Conservation (phyloP, 2,113 vertebrate genomes). For the Passer montanus region DNA sequence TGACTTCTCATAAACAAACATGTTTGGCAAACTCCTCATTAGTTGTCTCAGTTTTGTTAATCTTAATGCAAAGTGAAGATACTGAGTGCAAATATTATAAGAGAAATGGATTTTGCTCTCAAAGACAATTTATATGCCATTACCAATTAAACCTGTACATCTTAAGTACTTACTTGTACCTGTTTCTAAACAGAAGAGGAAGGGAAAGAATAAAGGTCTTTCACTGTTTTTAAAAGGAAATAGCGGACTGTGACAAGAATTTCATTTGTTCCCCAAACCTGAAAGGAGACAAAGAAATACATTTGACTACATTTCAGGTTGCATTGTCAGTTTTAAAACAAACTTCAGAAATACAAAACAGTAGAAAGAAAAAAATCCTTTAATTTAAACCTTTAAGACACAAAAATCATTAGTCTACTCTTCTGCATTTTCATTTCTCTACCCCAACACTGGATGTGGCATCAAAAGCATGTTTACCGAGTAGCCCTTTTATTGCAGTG, state of each 20-base stretch:
- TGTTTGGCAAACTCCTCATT: background rate
- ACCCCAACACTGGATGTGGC: background rate
- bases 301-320: background rate
- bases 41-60: background rate
- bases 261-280: conserved; percentile 69
- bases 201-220: background rate
- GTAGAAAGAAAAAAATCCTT: background rate
- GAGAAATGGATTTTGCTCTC: background rate
- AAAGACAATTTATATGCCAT: background rate
- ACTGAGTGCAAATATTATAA: background rate
- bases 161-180: background rate
- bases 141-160: background rate
- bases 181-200: background rate
- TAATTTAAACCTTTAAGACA: background rate
- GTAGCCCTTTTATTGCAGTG: background rate
- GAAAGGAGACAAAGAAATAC: conserved; percentile 44
- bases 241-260: background rate
- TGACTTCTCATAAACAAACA: background rate
- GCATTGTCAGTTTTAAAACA: background rate
- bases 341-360: background rate
- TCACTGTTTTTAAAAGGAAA: background rate
- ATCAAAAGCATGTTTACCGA: background rate
- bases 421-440: background rate
- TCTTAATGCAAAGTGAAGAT: background rate
- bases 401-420: background rate